Evolutionary conservation across 1,140 invertebrate genomes (phyloP), one percentile per base, ranked within the genome.

Genomic region (Teleogryllus occipitalis): DNA sequence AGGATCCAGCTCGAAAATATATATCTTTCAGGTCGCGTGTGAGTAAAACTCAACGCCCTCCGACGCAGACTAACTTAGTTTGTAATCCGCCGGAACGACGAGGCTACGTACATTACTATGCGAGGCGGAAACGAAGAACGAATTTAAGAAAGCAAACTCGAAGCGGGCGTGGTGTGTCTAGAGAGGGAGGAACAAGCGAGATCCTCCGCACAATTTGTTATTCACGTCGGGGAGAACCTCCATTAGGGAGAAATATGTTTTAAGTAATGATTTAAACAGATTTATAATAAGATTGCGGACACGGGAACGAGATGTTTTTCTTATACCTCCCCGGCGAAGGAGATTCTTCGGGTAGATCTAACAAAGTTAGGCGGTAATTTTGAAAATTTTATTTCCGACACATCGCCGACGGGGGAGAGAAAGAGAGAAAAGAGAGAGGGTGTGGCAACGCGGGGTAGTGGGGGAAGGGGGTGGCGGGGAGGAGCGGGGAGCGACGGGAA

Each of bases 321-420:
- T 65, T 65, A 65, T 65, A 65, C 54, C 54, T 65, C 18, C 7
- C 10, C 54, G 10, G 10, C 10, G 54, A 65, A 65, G 54, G 54
- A 65, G 54, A 65, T 65, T 65, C 54, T 65, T 65, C 18, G 54
- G 54, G 54, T 65, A 65, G 54, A 65, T 65, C 54, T 65, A 65
- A 65, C 54, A 65, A 65, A 65, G 54, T 65, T 65, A 65, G 54
- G 54, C 54, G 10, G 54, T 65, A 65, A 65, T 65, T 65, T 65
- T 65, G 54, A 65, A 65, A 65, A 65, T 65, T 65, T 65, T 65
- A 65, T 65, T 65, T 65, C 54, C 54, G 54, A 65, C 54, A 65
- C 54, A 65, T 65, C 54, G 54, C 54, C 54, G 10, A 10, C 54
- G 18, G 54, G 54, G 54, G 54, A 18, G 27, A 39, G 27, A 39